These are phyloP conservation scores for Hypotaenidia philippensis DNA, from an alignment of 2,797 vertebrate genomes.

Conservation along the genomic window DNA sequence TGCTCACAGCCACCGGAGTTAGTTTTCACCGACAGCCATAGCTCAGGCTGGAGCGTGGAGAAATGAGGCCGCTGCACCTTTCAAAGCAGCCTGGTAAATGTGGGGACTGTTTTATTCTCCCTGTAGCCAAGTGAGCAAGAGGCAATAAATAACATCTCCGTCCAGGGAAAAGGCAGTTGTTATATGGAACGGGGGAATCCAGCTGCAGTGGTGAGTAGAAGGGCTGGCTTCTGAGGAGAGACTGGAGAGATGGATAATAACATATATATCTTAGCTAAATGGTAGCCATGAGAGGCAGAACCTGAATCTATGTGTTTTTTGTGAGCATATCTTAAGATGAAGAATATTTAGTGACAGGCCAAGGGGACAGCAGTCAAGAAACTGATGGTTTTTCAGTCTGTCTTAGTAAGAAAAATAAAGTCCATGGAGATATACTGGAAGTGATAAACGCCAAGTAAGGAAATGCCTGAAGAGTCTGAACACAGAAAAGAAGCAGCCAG, in stretches of 20 bases:
- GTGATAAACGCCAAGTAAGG: background rate
- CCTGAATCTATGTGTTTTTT: background rate
- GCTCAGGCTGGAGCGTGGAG: accelerated
- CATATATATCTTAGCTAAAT: slow-evolving; percentile 3
- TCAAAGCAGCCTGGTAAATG: background rate
- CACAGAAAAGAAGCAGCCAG: background rate
- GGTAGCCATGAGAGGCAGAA: slow-evolving; percentile 16
- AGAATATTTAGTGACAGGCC: slow-evolving; percentile 27
- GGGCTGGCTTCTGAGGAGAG: background rate
- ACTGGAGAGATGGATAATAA: background rate
- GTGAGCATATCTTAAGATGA: background rate
- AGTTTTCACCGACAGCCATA: background rate
- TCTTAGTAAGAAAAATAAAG: background rate
- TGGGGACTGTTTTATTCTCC: background rate
- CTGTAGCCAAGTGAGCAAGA: background rate
- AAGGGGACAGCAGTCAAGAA: slow-evolving; percentile 1
- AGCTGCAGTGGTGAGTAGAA: background rate
- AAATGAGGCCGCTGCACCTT: background rate
- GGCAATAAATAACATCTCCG: slow-evolving; percentile 38
- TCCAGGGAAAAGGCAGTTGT: background rate
- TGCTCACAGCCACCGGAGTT: background rate
- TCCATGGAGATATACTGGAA: background rate
- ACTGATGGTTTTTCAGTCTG: background rate
- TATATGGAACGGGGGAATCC: background rate
- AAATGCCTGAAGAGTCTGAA: slow-evolving; percentile 23